Evolutionary conservation across 2,797 vertebrate genomes (phyloP).

Genomic region (Poliocrania exsul): DNA sequence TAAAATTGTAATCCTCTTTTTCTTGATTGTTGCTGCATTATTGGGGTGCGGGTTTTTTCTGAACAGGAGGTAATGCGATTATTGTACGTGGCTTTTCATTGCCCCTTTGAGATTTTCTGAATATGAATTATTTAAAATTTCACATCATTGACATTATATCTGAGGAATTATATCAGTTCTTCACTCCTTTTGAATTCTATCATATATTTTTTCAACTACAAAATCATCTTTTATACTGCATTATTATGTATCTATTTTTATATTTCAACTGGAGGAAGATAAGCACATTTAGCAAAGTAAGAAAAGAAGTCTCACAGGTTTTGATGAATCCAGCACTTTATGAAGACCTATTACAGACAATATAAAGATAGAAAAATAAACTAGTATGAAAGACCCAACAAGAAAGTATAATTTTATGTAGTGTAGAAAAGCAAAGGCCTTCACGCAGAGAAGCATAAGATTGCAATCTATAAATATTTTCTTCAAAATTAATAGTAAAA

Average conservation of each 20-base stretch:
- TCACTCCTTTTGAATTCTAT: background rate
- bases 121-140: constrained; percentile 27
- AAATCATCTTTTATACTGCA: background rate
- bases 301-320: background rate
- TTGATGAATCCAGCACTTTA: background rate
- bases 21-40: background rate
- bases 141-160: background rate
- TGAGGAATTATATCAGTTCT: background rate
- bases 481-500: background rate
- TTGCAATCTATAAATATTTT: background rate
- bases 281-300: background rate
- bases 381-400: background rate
- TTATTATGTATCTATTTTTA: background rate
- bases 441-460: background rate
- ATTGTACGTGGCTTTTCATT: background rate
- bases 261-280: background rate
- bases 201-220: background rate
- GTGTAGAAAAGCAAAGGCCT: background rate
- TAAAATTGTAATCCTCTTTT: background rate
- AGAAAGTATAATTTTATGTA: background rate
- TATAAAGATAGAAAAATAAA: background rate
- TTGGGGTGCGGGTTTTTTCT: background rate
- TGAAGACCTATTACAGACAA: background rate
- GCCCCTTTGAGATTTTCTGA: background rate
- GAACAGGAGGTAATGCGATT: background rate